Evolutionary conservation across 2,113 vertebrate species (phyloP).

Genomic region (Tamias sibiricus): DNA sequence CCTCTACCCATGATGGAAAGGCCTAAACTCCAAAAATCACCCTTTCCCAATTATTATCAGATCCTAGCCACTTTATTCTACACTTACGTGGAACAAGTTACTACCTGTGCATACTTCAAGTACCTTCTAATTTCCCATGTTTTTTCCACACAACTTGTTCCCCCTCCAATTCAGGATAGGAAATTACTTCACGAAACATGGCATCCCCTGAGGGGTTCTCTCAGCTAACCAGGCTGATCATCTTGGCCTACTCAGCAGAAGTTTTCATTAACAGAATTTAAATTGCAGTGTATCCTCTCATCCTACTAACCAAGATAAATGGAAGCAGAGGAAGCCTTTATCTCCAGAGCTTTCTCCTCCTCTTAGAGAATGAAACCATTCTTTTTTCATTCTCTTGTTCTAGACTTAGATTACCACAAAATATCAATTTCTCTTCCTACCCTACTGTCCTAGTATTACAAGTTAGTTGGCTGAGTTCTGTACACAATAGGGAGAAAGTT

Average conservation of each 20-base stretch:
- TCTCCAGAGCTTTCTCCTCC: not conserved
- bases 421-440: not conserved
- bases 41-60: not conserved
- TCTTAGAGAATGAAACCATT: not conserved
- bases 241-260: not conserved
- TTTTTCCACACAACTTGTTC: not conserved
- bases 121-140: not conserved
- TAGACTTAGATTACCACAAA: not conserved
- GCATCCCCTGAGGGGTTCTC: not conserved
- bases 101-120: not conserved
- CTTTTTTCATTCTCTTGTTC: not conserved
- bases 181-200: constrained; percentile 4
- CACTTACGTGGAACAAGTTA: not conserved
- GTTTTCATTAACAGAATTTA: not conserved
- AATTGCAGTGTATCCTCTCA: not conserved
- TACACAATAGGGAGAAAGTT: not conserved
- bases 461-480: not conserved
- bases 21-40: not conserved
- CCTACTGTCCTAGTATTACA: not conserved
- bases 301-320: not conserved
- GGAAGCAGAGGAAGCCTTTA: not conserved
- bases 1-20: not conserved
- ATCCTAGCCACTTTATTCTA: not conserved
- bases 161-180: not conserved
- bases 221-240: not conserved